Percentiles rank a stretch among this genome's conserved stretches.
These are phyloP conservation scores for Lindbergichthys nudifrons DNA, from an alignment of 2,797 vertebrate genomes.

Conservation along the genomic window DNA sequence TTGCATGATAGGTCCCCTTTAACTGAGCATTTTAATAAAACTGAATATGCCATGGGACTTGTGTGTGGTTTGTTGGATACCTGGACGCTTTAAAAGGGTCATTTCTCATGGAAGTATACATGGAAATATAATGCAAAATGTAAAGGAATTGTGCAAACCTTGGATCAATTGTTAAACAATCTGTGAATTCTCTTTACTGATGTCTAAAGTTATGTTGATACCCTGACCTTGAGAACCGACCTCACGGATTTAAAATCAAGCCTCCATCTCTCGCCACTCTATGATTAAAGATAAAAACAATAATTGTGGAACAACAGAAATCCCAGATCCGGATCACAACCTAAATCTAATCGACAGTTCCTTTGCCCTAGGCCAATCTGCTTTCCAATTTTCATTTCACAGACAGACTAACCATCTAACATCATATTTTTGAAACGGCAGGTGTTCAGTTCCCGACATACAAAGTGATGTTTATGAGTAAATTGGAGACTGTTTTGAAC, in stretches of 20 bases:
- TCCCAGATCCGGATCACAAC: constrained; percentile 37
- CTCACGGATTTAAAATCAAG: constrained; percentile 40
- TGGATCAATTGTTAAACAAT: constrained; percentile 1
- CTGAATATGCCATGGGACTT: not conserved
- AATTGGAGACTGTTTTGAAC: constrained; percentile 25
- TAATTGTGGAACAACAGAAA: constrained; percentile 48
- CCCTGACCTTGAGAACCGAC: constrained; percentile 45
- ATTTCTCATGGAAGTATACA: not conserved
- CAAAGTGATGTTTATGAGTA: constrained; percentile 41
- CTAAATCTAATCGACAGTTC: constrained; percentile 48
- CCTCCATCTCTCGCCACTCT: constrained; percentile 23
- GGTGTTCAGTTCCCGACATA: constrained; percentile 35
- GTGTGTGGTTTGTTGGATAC: not conserved
- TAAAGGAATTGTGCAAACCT: not conserved
- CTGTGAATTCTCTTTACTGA: constrained; percentile 11
- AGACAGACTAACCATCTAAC: constrained; percentile 34
- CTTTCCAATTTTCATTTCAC: constrained; percentile 46
- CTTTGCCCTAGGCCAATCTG: constrained; percentile 52
- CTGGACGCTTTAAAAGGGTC: not conserved
- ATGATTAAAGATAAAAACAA: constrained; percentile 47
- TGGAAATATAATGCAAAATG: not conserved
- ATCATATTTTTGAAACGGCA: constrained; percentile 25
- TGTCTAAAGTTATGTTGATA: constrained; percentile 34
- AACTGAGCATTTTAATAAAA: not conserved
- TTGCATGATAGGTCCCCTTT: no score